Base-by-base conservation (phyloP, 2,113 vertebrate species). In the Anoplopoma fimbria region DNA sequence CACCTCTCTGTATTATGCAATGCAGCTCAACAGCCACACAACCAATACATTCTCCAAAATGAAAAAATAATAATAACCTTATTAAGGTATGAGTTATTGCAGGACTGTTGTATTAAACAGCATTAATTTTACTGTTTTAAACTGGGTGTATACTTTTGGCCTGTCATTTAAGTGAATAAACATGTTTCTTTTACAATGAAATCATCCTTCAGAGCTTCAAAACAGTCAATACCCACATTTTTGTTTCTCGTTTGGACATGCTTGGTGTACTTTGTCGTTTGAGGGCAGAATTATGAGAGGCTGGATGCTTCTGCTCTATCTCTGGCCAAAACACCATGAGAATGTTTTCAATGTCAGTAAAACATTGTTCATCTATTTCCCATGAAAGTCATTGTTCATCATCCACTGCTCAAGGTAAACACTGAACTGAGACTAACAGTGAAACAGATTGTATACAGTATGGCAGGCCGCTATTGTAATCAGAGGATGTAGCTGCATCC, bases 301-400 rank as follows among this genome's bases (percentile, higher is more conserved):
- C 31, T 82, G 67, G 45, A 36, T 58, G 55, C 49, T 27, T 64
- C 76, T 73, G 15, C 47, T 21, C 6, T 0, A 36, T 14, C 62
- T 73, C n/a, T 40, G 74, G 77, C 38, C 64, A 81, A 69, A 89
- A 84, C 69, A 69, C 17, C 12, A 21, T 60, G 63, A 45, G 34
- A 85, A 60, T 53, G 67, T 73, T 84, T 89, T 69, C 34, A 83
- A 23, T 71, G 74, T 87, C 76, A 81, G 79, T 61, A 62, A 89
- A 84, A 79, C 72, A 75, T 27, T 85, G 81, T 82, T 82, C n/a
- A 62, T 75, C 36, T 69, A 27, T 88, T 84, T 83, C 76, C 79
- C 63, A 71, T 51, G 27, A 85, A 90, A 90, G 78, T 73, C 87
- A 88, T 89, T 88, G 82, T 90, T 93, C 82, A 74, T 85, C 77